A percentile compares a stretch with the other conserved stretches of the same genome.
Conservation (phyloP, 1,140 invertebrate genomes). For the Hypsibius dujardini region DNA sequence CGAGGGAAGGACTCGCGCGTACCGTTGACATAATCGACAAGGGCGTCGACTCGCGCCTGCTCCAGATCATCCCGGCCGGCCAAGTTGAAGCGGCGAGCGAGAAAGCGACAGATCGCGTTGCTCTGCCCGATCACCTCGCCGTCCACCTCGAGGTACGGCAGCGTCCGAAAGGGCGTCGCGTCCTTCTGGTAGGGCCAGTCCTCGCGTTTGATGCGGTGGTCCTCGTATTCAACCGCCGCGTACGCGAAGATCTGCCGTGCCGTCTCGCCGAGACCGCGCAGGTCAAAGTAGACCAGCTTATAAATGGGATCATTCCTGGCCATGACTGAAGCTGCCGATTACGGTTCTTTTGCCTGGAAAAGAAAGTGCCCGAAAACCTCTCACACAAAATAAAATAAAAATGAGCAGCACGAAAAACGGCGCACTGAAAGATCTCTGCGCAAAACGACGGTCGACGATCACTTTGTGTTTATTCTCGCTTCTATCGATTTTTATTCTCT, state of each 20-base stretch:
- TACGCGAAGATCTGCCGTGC: slow-evolving; percentile 21
- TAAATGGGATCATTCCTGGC: neutral
- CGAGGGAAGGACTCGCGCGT: neutral
- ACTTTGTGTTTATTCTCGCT: no score
- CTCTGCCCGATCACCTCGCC: slow-evolving; percentile 20
- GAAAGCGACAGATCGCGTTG: slow-evolving; percentile 20
- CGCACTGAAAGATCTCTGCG: no score
- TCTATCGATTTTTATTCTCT: no score
- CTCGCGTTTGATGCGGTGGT: slow-evolving; percentile 20
- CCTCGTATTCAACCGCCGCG: slow-evolving; percentile 20
- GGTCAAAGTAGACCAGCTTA: slow-evolving; percentile 4
- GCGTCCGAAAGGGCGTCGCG: slow-evolving; percentile 21
- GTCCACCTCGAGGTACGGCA: slow-evolving; percentile 22
- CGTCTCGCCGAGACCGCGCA: neutral
- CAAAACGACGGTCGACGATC: no score
- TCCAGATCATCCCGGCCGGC: slow-evolving; percentile 22
- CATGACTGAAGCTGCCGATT: neutral
- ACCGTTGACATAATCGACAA: neutral
- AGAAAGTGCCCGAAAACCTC: no score
- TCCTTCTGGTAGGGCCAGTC: slow-evolving; percentile 20
- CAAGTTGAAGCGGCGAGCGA: slow-evolving; percentile 21
- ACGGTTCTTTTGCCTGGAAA: no score
- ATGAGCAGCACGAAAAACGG: no score
- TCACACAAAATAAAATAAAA: no score
- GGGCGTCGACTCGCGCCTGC: slow-evolving; percentile 22